These are phyloP conservation scores for Drosophila nebulosa DNA, from an alignment of 1,140 invertebrate genomes.

Conservation along the genomic window DNA sequence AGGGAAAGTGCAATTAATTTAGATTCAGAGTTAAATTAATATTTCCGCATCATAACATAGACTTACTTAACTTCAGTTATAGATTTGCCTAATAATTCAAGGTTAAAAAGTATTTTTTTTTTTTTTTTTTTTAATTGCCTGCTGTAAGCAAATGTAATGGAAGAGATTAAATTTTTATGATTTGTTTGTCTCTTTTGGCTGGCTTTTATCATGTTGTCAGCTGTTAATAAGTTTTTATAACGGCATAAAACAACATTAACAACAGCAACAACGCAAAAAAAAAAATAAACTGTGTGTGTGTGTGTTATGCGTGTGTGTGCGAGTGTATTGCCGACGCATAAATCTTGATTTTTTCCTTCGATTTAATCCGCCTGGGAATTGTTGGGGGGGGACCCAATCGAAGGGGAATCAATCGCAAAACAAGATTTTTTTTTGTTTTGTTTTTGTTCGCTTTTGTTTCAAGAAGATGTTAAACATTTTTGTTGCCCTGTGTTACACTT, in stretches of 20 bases:
- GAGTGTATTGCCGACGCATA: constrained; percentile 58
- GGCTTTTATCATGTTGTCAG: constrained; percentile 48
- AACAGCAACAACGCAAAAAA: constrained; percentile 22
- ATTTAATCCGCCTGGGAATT: constrained; percentile 76
- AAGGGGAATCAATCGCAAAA: constrained; percentile 26
- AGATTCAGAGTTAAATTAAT: too few relatives aligned
- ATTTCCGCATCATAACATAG: too few relatives aligned
- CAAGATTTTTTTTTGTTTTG: not conserved
- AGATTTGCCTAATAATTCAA: not conserved
- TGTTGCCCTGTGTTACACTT: constrained; percentile 26
- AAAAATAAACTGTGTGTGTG: constrained; percentile 21
- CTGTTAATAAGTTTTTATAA: constrained; percentile 71
- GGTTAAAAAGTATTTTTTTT: not conserved
- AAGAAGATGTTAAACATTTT: constrained; percentile 34
- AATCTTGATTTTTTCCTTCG: constrained; percentile 49
- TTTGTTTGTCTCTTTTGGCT: constrained; percentile 31
- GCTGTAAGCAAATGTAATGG: constrained; percentile 2
- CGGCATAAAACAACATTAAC: constrained; percentile 46
- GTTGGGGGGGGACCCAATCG: constrained; percentile 14
- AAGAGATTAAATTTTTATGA: constrained; percentile 30
- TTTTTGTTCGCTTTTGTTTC: constrained; percentile 11
- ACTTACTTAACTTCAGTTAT: too few relatives aligned
- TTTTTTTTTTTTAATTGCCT: not conserved
- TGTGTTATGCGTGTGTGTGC: not conserved
- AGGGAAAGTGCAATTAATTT: too few relatives aligned